These are phyloP conservation scores for Fulica atra DNA, from an alignment of 2,113 vertebrate genomes.

Conservation along the genomic window DNA sequence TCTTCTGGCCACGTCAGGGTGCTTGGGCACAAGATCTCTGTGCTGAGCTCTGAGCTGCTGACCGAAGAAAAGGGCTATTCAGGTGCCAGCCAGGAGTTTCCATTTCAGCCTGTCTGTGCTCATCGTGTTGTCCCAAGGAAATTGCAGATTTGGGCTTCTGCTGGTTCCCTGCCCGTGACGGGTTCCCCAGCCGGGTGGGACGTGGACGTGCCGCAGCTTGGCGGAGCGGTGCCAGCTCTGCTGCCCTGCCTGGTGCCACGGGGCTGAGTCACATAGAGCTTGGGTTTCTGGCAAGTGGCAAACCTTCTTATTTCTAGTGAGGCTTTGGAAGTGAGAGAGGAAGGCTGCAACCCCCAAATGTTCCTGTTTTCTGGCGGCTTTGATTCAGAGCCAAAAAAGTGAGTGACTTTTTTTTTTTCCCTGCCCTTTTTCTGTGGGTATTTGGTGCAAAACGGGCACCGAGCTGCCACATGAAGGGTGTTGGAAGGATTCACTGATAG, in stretches of 20 bases:
- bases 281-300: not conserved
- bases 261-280: not conserved
- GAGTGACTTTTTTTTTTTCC: not conserved
- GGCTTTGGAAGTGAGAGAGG: not conserved
- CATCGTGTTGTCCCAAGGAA: not conserved
- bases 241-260: not conserved
- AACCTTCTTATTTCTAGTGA: not conserved
- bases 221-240: not conserved
- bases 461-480: not conserved
- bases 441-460: not conserved
- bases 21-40: not conserved
- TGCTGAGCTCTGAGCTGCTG: not conserved
- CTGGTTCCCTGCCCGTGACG: not conserved
- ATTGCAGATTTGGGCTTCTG: not conserved
- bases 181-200: accelerated
- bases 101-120: not conserved
- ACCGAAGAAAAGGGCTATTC: not conserved
- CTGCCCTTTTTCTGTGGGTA: not conserved
- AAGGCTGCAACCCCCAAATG: not conserved
- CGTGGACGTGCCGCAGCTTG: not conserved
- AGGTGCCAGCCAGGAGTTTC: not conserved
- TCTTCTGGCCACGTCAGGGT: accelerated
- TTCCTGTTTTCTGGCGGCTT: not conserved
- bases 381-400: not conserved
- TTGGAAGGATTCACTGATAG: not conserved